Conservation (phyloP, 2,888 invertebrate species). For the Drosophila picticornis region DNA sequence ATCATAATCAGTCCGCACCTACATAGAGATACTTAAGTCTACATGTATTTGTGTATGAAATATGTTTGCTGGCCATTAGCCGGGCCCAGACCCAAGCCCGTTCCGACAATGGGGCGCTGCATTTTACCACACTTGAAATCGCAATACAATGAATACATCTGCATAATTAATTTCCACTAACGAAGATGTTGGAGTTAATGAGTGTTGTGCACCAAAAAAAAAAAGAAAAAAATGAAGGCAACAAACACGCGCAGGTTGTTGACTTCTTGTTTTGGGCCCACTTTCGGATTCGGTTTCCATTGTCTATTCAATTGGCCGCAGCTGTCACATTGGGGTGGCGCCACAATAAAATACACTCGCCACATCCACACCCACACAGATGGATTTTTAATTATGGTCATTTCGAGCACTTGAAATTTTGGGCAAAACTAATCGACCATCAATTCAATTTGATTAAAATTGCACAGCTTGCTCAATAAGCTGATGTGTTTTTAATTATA, state of each 20-base stretch:
- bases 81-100: slow-evolving; percentile 41
- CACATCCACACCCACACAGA: slow-evolving; percentile 44
- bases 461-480: slow-evolving; percentile 39
- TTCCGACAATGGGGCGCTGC: slow-evolving; percentile 68
- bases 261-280: slow-evolving; percentile 63
- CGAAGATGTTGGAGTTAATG: slow-evolving; percentile 76
- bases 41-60: neutral
- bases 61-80: slow-evolving; percentile 46
- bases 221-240: slow-evolving; percentile 72
- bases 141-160: slow-evolving; percentile 81
- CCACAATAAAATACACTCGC: slow-evolving; percentile 65
- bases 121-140: slow-evolving; percentile 82
- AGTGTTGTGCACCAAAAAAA: slow-evolving; percentile 57
- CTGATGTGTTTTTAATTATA: slow-evolving; percentile 74
- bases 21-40: slow-evolving; percentile 7
- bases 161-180: slow-evolving; percentile 81
- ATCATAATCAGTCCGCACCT: slow-evolving; percentile 58
- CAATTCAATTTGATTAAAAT: slow-evolving; percentile 28
- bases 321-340: slow-evolving; percentile 46
- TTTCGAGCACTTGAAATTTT: slow-evolving; percentile 58
- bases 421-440: slow-evolving; percentile 24
- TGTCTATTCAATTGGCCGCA: slow-evolving; percentile 53
- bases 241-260: slow-evolving; percentile 74
- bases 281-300: slow-evolving; percentile 55
- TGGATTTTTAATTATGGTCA: slow-evolving; percentile 78